These are phyloP conservation scores for Athene cunicularia DNA, from an alignment of 2,113 vertebrate species.

Conservation along the genomic window DNA sequence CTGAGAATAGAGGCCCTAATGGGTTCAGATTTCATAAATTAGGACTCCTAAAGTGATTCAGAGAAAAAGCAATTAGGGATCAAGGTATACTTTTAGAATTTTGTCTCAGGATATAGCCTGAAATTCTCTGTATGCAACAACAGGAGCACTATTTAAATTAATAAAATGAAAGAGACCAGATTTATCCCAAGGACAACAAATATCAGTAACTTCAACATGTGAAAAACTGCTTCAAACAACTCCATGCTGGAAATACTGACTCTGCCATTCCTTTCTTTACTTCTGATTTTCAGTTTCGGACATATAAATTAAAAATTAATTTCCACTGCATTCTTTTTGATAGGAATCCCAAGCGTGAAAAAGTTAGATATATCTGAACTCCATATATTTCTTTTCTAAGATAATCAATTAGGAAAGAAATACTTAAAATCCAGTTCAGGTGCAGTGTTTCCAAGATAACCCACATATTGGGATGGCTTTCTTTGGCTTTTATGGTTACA, in stretches of 20 bases:
- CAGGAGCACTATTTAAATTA: not conserved
- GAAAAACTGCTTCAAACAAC: not conserved
- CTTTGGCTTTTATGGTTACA: constrained; percentile 1
- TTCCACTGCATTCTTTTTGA: not conserved
- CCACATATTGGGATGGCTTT: not conserved
- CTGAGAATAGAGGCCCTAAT: not conserved
- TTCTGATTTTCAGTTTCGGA: not conserved
- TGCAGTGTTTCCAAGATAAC: not conserved
- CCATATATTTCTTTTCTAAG: not conserved
- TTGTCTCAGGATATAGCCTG: not conserved
- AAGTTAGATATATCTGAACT: not conserved
- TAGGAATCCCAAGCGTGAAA: not conserved
- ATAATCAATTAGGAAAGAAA: not conserved
- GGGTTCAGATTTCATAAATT: not conserved
- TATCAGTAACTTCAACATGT: not conserved
- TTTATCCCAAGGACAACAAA: not conserved
- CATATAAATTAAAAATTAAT: not conserved
- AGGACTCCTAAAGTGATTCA: not conserved
- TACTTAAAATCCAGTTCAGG: not conserved
- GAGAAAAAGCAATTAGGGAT: not conserved
- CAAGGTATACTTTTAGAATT: not conserved
- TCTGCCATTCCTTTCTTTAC: not conserved
- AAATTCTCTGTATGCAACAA: not conserved
- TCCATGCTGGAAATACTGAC: not conserved
- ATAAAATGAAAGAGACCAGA: not conserved